phyloP scores from a whole-genome alignment of 2,797 vertebrate species.

The Spea hammondii region DNA sequence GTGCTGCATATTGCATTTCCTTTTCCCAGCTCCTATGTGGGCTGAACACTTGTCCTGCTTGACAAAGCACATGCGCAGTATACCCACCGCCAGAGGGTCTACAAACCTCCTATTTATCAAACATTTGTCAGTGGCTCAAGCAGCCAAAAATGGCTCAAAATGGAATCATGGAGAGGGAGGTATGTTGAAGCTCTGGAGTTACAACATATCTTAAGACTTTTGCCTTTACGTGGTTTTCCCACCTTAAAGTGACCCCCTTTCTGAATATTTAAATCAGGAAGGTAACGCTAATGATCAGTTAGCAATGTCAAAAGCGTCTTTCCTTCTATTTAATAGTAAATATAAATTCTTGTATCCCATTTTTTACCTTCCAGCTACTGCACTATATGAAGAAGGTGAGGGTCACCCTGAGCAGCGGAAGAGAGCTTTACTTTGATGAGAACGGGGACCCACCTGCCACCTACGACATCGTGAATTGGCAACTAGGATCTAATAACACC shows the following conservation, averaged over 20 bases:
- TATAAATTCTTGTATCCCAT: not conserved
- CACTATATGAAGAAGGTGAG: constrained; percentile 25
- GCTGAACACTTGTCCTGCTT: too few species aligned
- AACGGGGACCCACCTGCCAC: constrained; percentile 29
- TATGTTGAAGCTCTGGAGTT: too few species aligned
- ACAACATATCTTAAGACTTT: too few species aligned
- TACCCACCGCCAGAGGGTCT: too few species aligned
- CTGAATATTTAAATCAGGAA: not conserved
- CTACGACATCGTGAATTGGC: constrained; percentile 32
- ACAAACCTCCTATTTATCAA: too few species aligned
- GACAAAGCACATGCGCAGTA: too few species aligned
- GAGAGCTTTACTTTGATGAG: constrained; percentile 30
- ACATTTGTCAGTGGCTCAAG: too few species aligned
- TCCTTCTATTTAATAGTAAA: not conserved
- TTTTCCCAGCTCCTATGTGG: too few species aligned
- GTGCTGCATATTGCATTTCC: too few species aligned
- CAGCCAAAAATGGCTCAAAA: too few species aligned
- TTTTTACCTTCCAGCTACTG: constrained; percentile 7
- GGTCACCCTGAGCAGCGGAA: constrained; percentile 9
- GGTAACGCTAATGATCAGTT: not conserved
- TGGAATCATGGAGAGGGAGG: too few species aligned
- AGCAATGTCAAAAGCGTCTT: not conserved
- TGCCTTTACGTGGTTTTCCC: not conserved
- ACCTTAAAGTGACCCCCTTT: not conserved
- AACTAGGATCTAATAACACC: not conserved